Conservation (phyloP, 1,140 invertebrate species). For the Sycophila sp. region DNA sequence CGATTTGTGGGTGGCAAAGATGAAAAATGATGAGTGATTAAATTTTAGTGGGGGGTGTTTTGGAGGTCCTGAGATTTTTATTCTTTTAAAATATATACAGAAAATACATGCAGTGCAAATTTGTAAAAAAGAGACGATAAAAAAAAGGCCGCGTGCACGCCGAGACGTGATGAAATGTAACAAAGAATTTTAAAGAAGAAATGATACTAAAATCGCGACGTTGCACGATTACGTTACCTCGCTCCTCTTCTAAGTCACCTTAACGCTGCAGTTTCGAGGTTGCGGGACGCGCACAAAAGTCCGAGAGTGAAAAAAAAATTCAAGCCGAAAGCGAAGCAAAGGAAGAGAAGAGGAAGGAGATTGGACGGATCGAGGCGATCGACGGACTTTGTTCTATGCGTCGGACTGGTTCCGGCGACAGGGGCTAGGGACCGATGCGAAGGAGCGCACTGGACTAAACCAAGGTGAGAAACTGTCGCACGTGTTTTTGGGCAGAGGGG, state of each 20-base stretch:
- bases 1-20: too few relatives aligned
- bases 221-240: not conserved
- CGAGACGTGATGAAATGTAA: conserved; percentile 8
- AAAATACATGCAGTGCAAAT: too few relatives aligned
- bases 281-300: too few relatives aligned
- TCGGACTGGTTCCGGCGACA: too few relatives aligned
- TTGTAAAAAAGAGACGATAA: not conserved
- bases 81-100: too few relatives aligned
- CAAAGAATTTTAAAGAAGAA: conserved; percentile 19
- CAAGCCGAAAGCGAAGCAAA: not conserved
- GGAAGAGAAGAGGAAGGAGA: not conserved
- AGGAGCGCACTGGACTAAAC: too few relatives aligned
- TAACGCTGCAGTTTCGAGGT: not conserved
- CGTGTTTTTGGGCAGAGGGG: too few relatives aligned
- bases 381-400: not conserved
- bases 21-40: too few relatives aligned
- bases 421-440: too few relatives aligned
- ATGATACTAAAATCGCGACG: not conserved
- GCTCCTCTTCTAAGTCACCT: not conserved
- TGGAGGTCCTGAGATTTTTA: too few relatives aligned
- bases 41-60: too few relatives aligned
- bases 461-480: too few relatives aligned
- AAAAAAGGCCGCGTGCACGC: not conserved
- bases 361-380: not conserved
- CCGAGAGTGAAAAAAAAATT: not conserved